Conservation (phyloP, 2,113 vertebrate genomes). For the Atractosteus spatula region DNA sequence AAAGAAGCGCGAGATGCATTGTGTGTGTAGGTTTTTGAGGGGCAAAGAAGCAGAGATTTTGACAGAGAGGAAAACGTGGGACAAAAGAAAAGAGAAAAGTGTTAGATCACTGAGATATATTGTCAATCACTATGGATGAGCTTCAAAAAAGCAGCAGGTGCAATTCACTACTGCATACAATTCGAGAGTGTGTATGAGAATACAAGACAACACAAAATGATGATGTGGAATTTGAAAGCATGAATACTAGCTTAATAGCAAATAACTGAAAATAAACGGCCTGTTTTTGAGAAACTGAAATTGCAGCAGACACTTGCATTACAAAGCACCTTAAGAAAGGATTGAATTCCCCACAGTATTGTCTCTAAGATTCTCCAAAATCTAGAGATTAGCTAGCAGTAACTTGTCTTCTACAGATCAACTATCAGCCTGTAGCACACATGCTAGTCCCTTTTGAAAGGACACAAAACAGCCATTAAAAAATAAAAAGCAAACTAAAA, state of each 20-base stretch:
- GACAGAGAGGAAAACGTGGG: conserved; percentile 12
- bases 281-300: conserved; percentile 11
- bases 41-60: not conserved
- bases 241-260: not conserved
- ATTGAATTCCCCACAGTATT: conserved; percentile 33
- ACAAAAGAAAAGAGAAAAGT: conserved; percentile 17
- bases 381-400: not conserved
- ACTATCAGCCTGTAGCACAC: no score
- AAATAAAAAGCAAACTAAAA: no score
- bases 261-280: not conserved
- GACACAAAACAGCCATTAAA: no score
- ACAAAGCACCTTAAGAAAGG: conserved; percentile 37
- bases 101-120: conserved; percentile 9
- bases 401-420: no score
- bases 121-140: conserved; percentile 12
- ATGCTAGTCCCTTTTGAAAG: no score
- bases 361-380: not conserved
- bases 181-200: not conserved
- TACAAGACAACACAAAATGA: conserved; percentile 12
- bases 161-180: not conserved
- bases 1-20: not conserved
- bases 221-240: conserved; percentile 4
- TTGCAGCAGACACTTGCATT: conserved; percentile 44
- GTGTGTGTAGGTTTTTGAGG: not conserved
- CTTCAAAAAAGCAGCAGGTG: not conserved